Conservation (phyloP, 37 sponge, comb jelly and placozoan species). For the Geodia barretti region DNA sequence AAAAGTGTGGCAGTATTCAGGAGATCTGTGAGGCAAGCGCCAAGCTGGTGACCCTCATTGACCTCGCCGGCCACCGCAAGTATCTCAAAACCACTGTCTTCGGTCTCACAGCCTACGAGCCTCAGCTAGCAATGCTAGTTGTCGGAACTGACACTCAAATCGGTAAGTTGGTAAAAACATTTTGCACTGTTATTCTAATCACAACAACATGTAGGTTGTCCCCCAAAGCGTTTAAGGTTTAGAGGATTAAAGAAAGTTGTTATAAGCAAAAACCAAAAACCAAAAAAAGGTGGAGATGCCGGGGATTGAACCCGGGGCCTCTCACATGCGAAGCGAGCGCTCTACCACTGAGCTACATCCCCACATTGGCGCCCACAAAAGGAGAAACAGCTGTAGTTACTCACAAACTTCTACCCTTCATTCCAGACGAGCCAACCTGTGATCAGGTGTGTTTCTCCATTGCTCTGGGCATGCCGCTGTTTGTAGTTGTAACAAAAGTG, state of each 20-base stretch:
- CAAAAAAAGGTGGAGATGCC: constrained; percentile 96
- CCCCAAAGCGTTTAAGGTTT: too few species aligned
- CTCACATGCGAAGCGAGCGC: constrained; percentile 99
- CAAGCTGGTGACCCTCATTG: constrained; percentile 97
- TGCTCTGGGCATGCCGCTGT: constrained; percentile 82
- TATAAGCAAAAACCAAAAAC: too few species aligned
- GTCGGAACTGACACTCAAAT: constrained; percentile 90
- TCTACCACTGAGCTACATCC: constrained; percentile 99
- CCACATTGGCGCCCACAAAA: too few species aligned
- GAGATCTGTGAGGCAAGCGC: constrained; percentile 91
- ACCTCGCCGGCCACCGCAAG: constrained; percentile 97
- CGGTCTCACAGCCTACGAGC: constrained; percentile 91
- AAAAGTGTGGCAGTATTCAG: constrained; percentile 73
- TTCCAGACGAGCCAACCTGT: constrained; percentile 85
- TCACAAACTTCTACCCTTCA: not conserved
- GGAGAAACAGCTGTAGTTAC: not conserved
- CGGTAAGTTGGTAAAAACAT: constrained; percentile 85
- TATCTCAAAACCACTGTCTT: constrained; percentile 98
- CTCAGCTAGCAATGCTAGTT: constrained; percentile 92
- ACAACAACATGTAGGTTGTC: too few species aligned
- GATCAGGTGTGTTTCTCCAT: constrained; percentile 88
- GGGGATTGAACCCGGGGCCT: constrained; percentile 99
- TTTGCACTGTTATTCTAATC: too few species aligned
- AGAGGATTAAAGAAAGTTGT: too few species aligned
- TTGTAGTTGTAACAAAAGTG: constrained; percentile 91